Conservation (phyloP, 1,140 invertebrate species). For the Oreohelix idahoensis region DNA sequence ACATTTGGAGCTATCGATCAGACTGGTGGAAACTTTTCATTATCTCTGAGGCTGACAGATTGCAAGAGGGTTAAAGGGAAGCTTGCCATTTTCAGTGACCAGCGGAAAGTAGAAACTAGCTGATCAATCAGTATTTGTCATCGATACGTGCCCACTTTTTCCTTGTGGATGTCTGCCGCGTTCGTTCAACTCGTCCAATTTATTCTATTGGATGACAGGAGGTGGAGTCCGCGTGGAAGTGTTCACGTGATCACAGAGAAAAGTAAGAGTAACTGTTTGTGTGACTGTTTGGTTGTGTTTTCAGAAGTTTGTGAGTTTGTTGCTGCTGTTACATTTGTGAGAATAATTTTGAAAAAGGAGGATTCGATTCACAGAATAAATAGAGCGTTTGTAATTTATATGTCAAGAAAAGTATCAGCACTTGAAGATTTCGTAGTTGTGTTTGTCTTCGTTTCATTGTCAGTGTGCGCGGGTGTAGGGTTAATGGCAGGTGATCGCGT, state of each 20-base stretch:
- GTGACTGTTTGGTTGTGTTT: neutral
- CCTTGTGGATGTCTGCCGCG: neutral
- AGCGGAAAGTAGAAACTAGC: slow-evolving; percentile 3
- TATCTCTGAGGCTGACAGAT: slow-evolving; percentile 10
- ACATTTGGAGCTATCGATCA: neutral
- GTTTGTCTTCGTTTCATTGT: too few relatives aligned
- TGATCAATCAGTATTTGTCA: slow-evolving; percentile 17
- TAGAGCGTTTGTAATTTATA: too few relatives aligned
- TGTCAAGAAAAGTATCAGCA: too few relatives aligned
- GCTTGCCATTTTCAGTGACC: slow-evolving; percentile 10
- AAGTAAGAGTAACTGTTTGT: neutral
- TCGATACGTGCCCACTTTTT: neutral
- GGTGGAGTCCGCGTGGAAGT: neutral
- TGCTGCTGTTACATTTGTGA: too few relatives aligned
- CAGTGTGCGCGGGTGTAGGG: too few relatives aligned
- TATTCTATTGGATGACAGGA: neutral
- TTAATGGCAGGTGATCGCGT: too few relatives aligned
- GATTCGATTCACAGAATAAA: too few relatives aligned
- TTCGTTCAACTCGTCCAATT: neutral
- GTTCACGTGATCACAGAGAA: neutral
- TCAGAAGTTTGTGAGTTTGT: too few relatives aligned
- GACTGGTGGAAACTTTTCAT: neutral
- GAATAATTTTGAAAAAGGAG: too few relatives aligned
- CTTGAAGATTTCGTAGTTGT: too few relatives aligned
- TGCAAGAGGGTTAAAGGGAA: slow-evolving; percentile 11